Conservation (phyloP, 37 sponge, comb jelly and placozoan genomes). For the Halichondria panicea region DNA sequence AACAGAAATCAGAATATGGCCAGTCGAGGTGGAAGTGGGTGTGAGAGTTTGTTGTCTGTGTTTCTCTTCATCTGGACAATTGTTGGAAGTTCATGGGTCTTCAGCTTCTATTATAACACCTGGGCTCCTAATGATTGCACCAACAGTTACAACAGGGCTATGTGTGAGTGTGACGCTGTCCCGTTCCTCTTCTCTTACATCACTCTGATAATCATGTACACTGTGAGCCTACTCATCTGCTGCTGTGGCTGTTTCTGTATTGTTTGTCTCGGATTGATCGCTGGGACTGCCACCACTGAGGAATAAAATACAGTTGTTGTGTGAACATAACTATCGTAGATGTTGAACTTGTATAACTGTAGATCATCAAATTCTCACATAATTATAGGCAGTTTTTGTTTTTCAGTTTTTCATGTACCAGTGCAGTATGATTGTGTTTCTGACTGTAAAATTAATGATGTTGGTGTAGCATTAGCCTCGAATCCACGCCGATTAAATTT, state of each 20-base stretch:
- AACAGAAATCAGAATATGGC: background rate
- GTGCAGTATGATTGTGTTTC: too few relatives aligned
- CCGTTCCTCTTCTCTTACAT: slow-evolving; percentile 53
- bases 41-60: slow-evolving; percentile 30
- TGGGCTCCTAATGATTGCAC: background rate
- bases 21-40: slow-evolving; percentile 24
- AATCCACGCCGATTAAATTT: too few relatives aligned
- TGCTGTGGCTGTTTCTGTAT: slow-evolving; percentile 32
- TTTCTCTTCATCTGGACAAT: slow-evolving; percentile 75
- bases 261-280: too few relatives aligned
- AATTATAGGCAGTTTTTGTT: too few relatives aligned
- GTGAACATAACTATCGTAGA: too few relatives aligned
- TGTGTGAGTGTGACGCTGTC: slow-evolving; percentile 38
- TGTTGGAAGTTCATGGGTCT: slow-evolving; percentile 67
- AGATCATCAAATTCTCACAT: too few relatives aligned
- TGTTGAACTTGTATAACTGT: too few relatives aligned
- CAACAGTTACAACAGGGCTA: background rate
- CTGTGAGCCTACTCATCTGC: slow-evolving; percentile 6
- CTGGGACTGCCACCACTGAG: too few relatives aligned
- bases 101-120: slow-evolving; percentile 11
- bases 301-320: too few relatives aligned
- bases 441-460: too few relatives aligned
- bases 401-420: too few relatives aligned
- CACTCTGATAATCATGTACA: slow-evolving; percentile 31
- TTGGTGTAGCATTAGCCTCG: too few relatives aligned